These are phyloP conservation scores for Taenaris catops DNA, from an alignment of 2,888 invertebrate species.

Conservation along the genomic window DNA sequence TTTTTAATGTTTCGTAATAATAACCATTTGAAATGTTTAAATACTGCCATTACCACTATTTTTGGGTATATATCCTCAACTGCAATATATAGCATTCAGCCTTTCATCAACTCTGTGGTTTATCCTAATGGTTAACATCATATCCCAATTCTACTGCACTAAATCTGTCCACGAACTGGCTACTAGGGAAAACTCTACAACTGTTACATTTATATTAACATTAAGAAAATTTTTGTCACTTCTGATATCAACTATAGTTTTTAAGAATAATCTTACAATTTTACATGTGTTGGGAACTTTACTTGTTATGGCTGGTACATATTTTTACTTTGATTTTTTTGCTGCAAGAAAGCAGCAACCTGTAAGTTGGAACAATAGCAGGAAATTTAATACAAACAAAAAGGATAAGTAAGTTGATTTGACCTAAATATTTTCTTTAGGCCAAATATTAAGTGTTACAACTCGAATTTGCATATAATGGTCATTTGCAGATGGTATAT, in stretches of 20 bases:
- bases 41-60: conserved; percentile 59
- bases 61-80: conserved; percentile 45
- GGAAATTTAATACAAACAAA: conserved; percentile 18
- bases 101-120: conserved; percentile 45
- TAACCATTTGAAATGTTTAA: too few species aligned
- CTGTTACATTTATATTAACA: conserved; percentile 64
- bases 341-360: conserved; percentile 42
- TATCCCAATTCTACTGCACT: conserved; percentile 59
- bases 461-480: too few species aligned
- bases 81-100: conserved; percentile 34
- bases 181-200: conserved; percentile 58
- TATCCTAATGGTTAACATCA: conserved; percentile 44
- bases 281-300: conserved; percentile 54
- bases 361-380: conserved; percentile 41
- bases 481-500: too few species aligned
- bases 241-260: conserved; percentile 56
- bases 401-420: background rate
- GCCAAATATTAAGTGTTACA: too few species aligned
- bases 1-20: too few species aligned
- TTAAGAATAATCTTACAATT: conserved; percentile 61
- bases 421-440: too few species aligned
- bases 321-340: conserved; percentile 65
- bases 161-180: conserved; percentile 62
- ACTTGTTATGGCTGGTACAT: conserved; percentile 58
- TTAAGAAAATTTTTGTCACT: conserved; percentile 62